Evolutionary conservation across 2,113 vertebrate genomes (phyloP), one percentile per base, ranked within the genome.

Genomic region (Callithrix jacchus): DNA sequence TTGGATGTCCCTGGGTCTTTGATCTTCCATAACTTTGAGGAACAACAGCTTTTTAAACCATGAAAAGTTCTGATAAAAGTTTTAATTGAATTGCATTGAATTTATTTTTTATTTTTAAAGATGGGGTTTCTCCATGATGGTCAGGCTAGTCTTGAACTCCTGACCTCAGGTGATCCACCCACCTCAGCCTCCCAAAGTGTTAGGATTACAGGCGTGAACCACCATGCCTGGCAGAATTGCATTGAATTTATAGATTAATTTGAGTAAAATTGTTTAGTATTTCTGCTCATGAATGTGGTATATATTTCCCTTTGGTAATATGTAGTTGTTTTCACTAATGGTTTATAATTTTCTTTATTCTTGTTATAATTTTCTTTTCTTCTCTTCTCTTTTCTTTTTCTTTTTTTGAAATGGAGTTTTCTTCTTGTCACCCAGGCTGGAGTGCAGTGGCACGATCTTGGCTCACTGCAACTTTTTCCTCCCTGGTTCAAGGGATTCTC

Each of bases 301-400:
- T 88, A 49, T 83, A 93, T 87, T 70, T 92, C 45, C 70, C 77
- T 87, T n/a, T 66, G 25, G 35, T 80, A 32, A n/a, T 45, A n/a
- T 83, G 84, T 74, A 88, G 2, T 93, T n/a, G 32, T 77, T 85
- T 76, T 84, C 40, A 56, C 14, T 61, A 45, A 30, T 93, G 25
- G 81, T 91, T 25, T 89, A 76, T 76, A 93, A 90, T 56, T 90
- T 84, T 84, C 17, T 89, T 85, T 81, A 52, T 17, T 52, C 52
- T 17, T 52, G 52, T 52, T 52, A 52, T 52, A 52, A 52, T 27
- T 52, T 52, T 52, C 16, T 52, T 61, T 4, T 61, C 23, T 58
- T 25, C 9, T 30, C 30, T 64, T 64, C 5, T 30, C 52, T 30
- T 30, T 14, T 30, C 23, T 56, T n/a, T 25, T 58, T 14, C 5